phyloP scores from a whole-genome alignment of 2,113 vertebrate genomes.

The Heterochromis multidens region DNA sequence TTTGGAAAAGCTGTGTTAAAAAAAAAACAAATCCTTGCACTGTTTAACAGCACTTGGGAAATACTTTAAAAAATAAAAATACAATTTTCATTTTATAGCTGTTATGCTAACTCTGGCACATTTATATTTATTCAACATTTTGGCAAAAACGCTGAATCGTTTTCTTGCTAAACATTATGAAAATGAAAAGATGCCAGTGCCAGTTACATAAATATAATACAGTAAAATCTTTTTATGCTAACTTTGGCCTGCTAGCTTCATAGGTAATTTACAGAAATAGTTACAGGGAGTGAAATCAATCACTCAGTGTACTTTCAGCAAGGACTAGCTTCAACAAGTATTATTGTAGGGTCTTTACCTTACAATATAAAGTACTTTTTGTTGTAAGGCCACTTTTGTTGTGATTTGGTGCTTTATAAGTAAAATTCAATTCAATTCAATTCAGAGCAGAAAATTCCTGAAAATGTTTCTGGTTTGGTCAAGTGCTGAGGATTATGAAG shows the following conservation, averaged over 20 bases:
- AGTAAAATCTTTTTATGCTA: neutral
- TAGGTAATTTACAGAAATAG: neutral
- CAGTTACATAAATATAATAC: neutral
- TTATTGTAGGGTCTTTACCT: too few relatives aligned
- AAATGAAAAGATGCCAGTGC: neutral
- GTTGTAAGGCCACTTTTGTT: too few relatives aligned
- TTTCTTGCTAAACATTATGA: neutral
- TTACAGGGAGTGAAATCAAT: neutral
- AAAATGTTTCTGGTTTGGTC: neutral
- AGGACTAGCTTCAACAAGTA: too few relatives aligned
- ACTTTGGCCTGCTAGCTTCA: neutral
- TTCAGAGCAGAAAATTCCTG: neutral
- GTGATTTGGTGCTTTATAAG: too few relatives aligned
- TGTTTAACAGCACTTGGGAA: neutral
- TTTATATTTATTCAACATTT: neutral
- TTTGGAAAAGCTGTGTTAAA: neutral
- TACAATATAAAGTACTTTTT: too few relatives aligned
- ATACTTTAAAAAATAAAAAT: neutral
- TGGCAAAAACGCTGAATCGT: neutral
- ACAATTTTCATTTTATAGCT: neutral
- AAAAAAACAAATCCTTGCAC: too few relatives aligned
- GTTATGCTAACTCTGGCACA: neutral
- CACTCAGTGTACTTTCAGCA: neutral
- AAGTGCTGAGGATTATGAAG: neutral
- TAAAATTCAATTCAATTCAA: too few relatives aligned